These are phyloP conservation scores for Ridgeia piscesae DNA, from an alignment of 1,140 invertebrate species.

Conservation along the genomic window DNA sequence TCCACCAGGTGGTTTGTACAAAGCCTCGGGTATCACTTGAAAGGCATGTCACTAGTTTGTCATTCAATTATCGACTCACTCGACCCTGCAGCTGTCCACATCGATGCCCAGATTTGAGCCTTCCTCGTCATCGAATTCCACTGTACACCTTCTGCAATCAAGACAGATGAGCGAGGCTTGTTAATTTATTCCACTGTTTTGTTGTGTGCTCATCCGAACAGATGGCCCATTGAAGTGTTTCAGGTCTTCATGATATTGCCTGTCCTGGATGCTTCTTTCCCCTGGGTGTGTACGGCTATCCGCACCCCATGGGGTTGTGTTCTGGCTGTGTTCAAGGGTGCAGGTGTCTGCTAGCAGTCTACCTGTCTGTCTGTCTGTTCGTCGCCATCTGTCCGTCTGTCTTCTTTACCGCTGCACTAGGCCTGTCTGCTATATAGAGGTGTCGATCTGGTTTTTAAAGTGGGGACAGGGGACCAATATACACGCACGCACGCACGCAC, in stretches of 20 bases:
- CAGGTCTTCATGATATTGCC: not conserved
- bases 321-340: not conserved
- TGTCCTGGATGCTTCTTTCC: not conserved
- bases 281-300: not conserved
- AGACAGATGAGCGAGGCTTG: not conserved
- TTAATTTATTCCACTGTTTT: slow-evolving; percentile 2
- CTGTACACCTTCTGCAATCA: not conserved
- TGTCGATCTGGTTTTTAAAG: too few species aligned
- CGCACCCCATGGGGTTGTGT: not conserved
- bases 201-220: not conserved
- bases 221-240: not conserved
- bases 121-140: not conserved
- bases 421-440: too few species aligned
- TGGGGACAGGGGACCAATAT: too few species aligned
- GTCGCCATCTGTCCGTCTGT: not conserved
- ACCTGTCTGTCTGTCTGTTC: not conserved
- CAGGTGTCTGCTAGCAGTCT: not conserved
- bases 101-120: not conserved
- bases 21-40: not conserved
- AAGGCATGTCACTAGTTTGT: not conserved
- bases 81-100: not conserved
- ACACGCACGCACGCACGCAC: too few species aligned
- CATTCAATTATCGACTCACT: not conserved
- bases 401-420: too few species aligned
- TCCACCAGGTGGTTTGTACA: not conserved